Evolutionary conservation across 2,888 invertebrate species (phyloP).

Genomic region (Xestia xanthographa): DNA sequence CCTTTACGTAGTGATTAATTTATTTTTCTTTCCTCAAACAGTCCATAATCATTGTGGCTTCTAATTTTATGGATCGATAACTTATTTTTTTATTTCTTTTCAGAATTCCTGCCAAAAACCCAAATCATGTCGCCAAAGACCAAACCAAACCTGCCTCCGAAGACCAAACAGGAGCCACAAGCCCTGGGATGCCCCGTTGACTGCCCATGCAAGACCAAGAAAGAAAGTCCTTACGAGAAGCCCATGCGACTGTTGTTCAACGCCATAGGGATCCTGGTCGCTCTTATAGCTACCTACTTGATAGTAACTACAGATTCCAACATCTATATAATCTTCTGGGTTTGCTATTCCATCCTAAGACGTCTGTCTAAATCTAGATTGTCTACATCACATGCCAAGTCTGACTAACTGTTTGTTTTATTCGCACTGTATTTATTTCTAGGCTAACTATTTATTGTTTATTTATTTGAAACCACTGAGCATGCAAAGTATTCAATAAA

Average conservation of each 20-base stretch:
- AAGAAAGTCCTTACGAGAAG: slow-evolving; percentile 40
- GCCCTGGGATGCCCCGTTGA: slow-evolving; percentile 71
- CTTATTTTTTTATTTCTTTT: slow-evolving; percentile 41
- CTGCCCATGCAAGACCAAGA: slow-evolving; percentile 73
- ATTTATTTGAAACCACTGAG: slow-evolving; percentile 65
- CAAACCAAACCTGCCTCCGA: slow-evolving; percentile 43
- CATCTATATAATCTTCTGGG: slow-evolving; percentile 84
- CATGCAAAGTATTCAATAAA: slow-evolving; percentile 65
- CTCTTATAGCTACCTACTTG: slow-evolving; percentile 82
- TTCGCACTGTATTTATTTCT: slow-evolving; percentile 66
- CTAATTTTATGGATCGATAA: neutral
- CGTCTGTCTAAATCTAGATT: slow-evolving; percentile 77
- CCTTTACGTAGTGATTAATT: too few relatives aligned
- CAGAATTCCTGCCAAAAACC: slow-evolving; percentile 71
- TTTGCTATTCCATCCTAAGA: slow-evolving; percentile 82
- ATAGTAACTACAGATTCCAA: slow-evolving; percentile 83
- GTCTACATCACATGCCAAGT: slow-evolving; percentile 69
- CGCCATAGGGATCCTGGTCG: slow-evolving; percentile 80
- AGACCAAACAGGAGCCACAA: slow-evolving; percentile 65
- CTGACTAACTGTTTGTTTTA: slow-evolving; percentile 66
- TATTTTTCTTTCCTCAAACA: neutral
- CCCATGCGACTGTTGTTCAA: slow-evolving; percentile 74
- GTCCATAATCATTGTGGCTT: neutral
- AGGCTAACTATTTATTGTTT: slow-evolving; percentile 64
- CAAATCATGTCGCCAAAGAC: slow-evolving; percentile 58